These are phyloP conservation scores for Mesitornis unicolor DNA, from an alignment of 2,113 vertebrate species.

Conservation along the genomic window DNA sequence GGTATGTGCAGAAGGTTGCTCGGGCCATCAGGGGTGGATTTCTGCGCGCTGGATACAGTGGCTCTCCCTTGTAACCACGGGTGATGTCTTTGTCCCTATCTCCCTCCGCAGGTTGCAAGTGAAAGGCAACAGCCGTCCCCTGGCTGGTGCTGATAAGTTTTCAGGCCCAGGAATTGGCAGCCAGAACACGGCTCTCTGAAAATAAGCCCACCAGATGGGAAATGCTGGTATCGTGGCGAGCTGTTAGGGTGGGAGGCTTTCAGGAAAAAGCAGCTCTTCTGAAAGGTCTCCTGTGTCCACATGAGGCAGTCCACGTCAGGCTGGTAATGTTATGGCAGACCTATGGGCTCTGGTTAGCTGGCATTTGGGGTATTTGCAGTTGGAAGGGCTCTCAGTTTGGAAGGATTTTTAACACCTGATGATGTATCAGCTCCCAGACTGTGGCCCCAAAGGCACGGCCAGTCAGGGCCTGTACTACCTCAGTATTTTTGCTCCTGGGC, in stretches of 20 bases:
- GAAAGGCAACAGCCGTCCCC: background rate
- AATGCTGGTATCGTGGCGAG: background rate
- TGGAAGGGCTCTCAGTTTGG: background rate
- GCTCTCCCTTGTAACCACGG: background rate
- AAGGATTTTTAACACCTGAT: background rate
- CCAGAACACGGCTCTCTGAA: background rate
- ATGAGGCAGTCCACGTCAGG: background rate
- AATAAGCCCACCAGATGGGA: background rate
- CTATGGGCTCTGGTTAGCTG: background rate
- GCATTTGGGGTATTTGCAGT: background rate
- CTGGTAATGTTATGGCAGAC: background rate
- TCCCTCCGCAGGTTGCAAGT: background rate
- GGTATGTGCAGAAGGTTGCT: background rate
- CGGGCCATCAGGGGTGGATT: rapidly evolving
- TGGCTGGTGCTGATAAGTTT: background rate
- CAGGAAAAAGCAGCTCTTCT: background rate
- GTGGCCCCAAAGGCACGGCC: background rate
- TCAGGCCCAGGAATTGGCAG: background rate
- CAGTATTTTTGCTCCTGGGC: background rate
- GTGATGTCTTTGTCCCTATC: background rate
- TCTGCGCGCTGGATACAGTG: background rate
- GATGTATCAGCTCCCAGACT: background rate
- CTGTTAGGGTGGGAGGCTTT: background rate
- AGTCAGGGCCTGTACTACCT: background rate
- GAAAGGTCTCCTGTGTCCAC: background rate